Base-by-base conservation (phyloP, 2,888 invertebrate species). In the Timema podura region DNA sequence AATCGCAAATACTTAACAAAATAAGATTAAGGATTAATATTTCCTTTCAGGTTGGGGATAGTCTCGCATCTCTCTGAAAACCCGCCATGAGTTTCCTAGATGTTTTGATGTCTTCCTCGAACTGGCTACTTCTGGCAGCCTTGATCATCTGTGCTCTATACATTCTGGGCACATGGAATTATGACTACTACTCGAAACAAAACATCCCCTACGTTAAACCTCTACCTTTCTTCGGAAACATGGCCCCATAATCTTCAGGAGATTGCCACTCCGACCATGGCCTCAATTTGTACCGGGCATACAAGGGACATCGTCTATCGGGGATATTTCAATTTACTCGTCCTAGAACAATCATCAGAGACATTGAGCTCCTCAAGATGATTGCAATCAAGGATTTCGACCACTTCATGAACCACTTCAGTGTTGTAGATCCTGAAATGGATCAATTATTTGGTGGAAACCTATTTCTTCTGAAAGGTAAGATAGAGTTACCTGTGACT, bases 181-280 rank as follows among this genome's bases (percentile, higher is more conserved):
- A 61, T 49, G 46, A 54, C 16, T 47, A 49, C 15, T 70, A 68
- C 51, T 45, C 46, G 2, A 61, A 64, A n/a, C 16, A 44, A n/a
- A 51, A 68, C 48, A 30, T 68, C 5, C 70, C 70, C 10, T 70
- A 8, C 16, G 45, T 64, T 6, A 70, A 48, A 68, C 80, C 81
- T 5, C 73, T 78, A 48, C 81, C 81, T 61, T 78, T 82, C 71
- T 74, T 82, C 64, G 82, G 82, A 61, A 81, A 81, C 76, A 74
- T 82, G 78, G 79, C 79, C 75, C 79, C 75, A 79, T 80, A 75
- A 80, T 81, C 64, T 76, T 81, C 47, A 80, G 80, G 65, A 76
- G 9, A 9, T 46, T 10, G 10, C 49, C 5, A 8, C 46, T 49
- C 70, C 2, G 67, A 61, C 8, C 54, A n/a, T 16, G 6, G n/a